phyloP scores from a whole-genome alignment of 1,140 invertebrate species.

The Drosophila busckii region DNA sequence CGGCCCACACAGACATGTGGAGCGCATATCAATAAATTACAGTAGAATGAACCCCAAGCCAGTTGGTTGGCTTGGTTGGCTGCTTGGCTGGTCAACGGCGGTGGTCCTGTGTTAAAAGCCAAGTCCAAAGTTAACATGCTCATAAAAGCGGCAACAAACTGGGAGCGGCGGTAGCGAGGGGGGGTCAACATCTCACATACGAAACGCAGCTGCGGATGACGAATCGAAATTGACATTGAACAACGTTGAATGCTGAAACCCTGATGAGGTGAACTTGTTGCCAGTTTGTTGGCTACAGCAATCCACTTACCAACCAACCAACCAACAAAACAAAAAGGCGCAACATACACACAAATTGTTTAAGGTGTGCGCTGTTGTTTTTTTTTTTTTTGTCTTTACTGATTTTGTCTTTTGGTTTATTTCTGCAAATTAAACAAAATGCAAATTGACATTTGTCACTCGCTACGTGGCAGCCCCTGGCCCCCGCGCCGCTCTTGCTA shows the following conservation, averaged over 20 bases:
- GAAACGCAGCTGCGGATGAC: conserved; percentile 73
- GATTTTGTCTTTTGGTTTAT: too few relatives aligned
- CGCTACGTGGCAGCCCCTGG: conserved; percentile 18
- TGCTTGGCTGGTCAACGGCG: conserved; percentile 42
- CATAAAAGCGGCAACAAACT: conserved; percentile 67
- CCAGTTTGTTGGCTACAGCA: conserved; percentile 42
- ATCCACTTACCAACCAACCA: conserved; percentile 36
- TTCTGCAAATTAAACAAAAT: conserved; percentile 60
- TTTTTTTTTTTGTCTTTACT: conserved; percentile 12
- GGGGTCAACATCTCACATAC: too few relatives aligned
- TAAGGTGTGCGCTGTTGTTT: conserved; percentile 64
- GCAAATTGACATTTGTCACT: conserved; percentile 76
- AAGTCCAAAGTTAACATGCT: conserved; percentile 74
- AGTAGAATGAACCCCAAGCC: conserved; percentile 61
- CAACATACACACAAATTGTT: conserved; percentile 47
- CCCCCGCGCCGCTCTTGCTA: conserved; percentile 1
- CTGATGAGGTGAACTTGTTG: conserved; percentile 62
- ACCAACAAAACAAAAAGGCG: conserved; percentile 1
- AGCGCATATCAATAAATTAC: conserved; percentile 66
- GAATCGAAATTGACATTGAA: conserved; percentile 78
- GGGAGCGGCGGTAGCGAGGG: too few relatives aligned
- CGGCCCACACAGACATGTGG: conserved; percentile 54
- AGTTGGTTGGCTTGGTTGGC: conserved; percentile 5
- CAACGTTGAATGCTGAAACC: conserved; percentile 21
- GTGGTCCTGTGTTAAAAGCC: conserved; percentile 69